phyloP scores from a whole-genome alignment of 1,140 invertebrate genomes.

The Temnothorax curvispinosus region DNA sequence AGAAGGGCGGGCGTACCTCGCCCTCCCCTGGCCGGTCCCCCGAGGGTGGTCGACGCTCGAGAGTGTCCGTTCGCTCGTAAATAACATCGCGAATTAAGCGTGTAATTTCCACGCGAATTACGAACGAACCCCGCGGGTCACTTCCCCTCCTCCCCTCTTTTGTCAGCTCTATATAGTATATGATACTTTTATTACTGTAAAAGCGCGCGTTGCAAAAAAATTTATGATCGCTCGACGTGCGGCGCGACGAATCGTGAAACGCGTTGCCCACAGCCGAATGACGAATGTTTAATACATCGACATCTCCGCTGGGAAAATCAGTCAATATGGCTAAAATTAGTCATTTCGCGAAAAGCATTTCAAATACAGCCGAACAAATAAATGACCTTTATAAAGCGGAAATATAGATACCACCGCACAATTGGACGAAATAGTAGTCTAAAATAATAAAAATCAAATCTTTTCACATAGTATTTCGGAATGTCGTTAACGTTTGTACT shows the following conservation, averaged over 20 bases:
- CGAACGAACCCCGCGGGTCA: slow-evolving; percentile 24
- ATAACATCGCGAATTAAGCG: slow-evolving; percentile 77
- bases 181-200: slow-evolving; percentile 61
- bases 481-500: neutral
- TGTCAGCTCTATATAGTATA: neutral
- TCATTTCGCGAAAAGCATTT: slow-evolving; percentile 37
- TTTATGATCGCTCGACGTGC: slow-evolving; percentile 18
- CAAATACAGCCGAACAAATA: neutral
- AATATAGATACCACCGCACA: neutral
- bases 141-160: neutral
- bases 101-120: slow-evolving; percentile 76
- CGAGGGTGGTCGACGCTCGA: slow-evolving; percentile 26
- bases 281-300: slow-evolving; percentile 41
- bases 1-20: slow-evolving; percentile 53
- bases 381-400: neutral
- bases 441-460: slow-evolving; percentile 9
- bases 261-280: neutral
- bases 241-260: slow-evolving; percentile 14
- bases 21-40: neutral
- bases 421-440: neutral
- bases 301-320: slow-evolving; percentile 39
- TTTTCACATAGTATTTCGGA: neutral
- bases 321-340: slow-evolving; percentile 29
- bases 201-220: slow-evolving; percentile 14
- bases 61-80: slow-evolving; percentile 74